Evolutionary conservation across 2,888 invertebrate genomes (phyloP), one percentile per base, ranked within the genome.

Genomic region (Brenthis daphne): DNA sequence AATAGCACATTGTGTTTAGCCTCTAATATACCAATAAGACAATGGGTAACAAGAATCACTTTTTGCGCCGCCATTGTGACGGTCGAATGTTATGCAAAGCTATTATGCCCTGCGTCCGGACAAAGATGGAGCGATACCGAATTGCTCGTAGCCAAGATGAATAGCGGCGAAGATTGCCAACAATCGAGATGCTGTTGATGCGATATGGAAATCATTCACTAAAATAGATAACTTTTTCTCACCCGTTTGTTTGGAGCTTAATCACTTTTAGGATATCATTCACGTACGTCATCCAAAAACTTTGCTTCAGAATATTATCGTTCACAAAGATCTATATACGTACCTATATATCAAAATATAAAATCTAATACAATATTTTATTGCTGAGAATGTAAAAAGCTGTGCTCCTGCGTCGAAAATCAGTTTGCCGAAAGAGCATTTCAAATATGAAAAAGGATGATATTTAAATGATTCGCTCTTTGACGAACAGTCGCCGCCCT

Each of bases 381-480:
- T 50, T 11, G n/a, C 12, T 60, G 16, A 50, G 50, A 33, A 48
- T 47, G 29, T 29, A 58, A 58, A 58, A 58, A 68, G 53, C 11
- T 20, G 12, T 8, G 13, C 37, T 37, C 33, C 53, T 14, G 20
- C 53, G 20, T 54, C 48, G 48, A 50, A 60, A 54, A 63, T 56
- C 16, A 53, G 74, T 77, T 66, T 65, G 67, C 60, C 57, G 68
- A 68, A 68, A 73, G 69, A 67, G 50, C 70, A 78, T 79, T 73
- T 74, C 73, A 73, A 75, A 76, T 75, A 83, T 82, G 84, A 84
- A 80, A 68, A 75, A 80, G 78, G 78, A 80, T 80, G 82, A 85
- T 84, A 86, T 85, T 86, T 82, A 84, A 85, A 85, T 85, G 80
- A 72, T 75, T 75, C 67, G 70, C 47, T 67, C 72, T 72, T 74